A percentile compares a stretch with the other conserved stretches of the same genome.
Conservation (phyloP, 2,888 invertebrate species). For the Liposcelis brunnea region DNA sequence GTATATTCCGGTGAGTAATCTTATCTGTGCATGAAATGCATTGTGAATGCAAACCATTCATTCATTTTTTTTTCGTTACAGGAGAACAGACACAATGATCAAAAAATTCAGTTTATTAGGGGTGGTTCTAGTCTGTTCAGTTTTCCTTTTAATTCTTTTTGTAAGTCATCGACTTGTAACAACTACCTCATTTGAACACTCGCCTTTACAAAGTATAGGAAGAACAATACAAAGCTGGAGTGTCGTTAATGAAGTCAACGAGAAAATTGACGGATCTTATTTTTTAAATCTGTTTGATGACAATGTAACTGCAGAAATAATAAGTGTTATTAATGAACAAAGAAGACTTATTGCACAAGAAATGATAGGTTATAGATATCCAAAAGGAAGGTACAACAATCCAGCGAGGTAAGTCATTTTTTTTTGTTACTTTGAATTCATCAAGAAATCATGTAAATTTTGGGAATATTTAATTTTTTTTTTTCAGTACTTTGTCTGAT, state of each 20-base stretch:
- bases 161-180: slow-evolving; percentile 2
- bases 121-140: slow-evolving; percentile 2
- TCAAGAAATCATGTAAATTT: too few species aligned
- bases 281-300: slow-evolving; percentile 1
- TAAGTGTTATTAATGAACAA: slow-evolving; percentile 39
- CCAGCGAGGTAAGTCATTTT: slow-evolving; percentile 31
- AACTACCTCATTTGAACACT: neutral
- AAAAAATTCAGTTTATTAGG: neutral
- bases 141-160: slow-evolving; percentile 2
- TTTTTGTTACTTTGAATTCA: too few species aligned
- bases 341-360: slow-evolving; percentile 35
- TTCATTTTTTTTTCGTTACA: neutral
- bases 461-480: neutral
- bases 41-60: too few species aligned
- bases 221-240: slow-evolving; percentile 7
- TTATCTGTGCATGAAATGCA: too few species aligned
- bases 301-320: slow-evolving; percentile 24
- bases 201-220: neutral
- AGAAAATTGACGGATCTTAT: neutral
- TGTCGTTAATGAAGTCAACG: neutral
- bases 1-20: too few species aligned
- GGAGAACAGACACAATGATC: slow-evolving; percentile 2
- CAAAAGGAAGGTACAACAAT: slow-evolving; percentile 33
- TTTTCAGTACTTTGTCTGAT: slow-evolving; percentile 38
- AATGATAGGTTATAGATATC: slow-evolving; percentile 42